phyloP scores from a whole-genome alignment of 2,797 vertebrate genomes.

The Xiphophorus birchmanni region DNA sequence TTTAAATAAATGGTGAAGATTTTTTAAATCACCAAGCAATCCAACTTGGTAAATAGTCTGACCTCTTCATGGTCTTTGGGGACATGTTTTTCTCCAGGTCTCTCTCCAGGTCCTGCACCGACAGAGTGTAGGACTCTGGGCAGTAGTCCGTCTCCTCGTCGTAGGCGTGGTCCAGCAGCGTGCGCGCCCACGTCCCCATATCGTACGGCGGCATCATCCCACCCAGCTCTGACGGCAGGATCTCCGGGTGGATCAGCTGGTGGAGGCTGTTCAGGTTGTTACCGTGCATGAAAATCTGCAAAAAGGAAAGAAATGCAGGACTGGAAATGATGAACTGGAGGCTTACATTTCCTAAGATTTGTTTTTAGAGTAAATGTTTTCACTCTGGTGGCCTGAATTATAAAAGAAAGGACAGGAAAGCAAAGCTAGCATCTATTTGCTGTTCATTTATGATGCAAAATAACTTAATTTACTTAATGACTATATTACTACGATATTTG shows the following conservation, averaged over 20 bases:
- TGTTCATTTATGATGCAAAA: neutral
- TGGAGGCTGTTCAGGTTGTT: slow-evolving; percentile 99
- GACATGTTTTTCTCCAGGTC: slow-evolving; percentile 88
- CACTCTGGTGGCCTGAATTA: neutral
- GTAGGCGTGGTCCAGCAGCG: slow-evolving; percentile 95
- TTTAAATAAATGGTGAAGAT: too few species aligned
- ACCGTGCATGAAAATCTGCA: slow-evolving; percentile 97
- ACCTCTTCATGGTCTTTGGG: slow-evolving; percentile 98
- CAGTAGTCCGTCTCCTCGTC: slow-evolving; percentile 95
- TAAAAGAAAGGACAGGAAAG: neutral
- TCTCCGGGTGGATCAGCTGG: slow-evolving; percentile 96
- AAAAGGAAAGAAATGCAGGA: neutral
- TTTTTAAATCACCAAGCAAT: neutral
- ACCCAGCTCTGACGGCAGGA: slow-evolving; percentile 95
- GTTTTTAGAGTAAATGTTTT: neutral
- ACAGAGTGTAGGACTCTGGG: slow-evolving; percentile 89
- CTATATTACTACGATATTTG: neutral
- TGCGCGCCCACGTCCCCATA: slow-evolving; percentile 98
- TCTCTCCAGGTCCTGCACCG: slow-evolving; percentile 87
- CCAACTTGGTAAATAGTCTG: neutral
- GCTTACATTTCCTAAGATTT: neutral
- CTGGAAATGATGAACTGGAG: neutral
- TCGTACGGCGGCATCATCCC: slow-evolving; percentile 98
- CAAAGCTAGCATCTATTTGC: neutral
- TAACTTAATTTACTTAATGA: too few species aligned